Conservation (phyloP, 2,888 invertebrate genomes). For the Hoplodrina ambigua region DNA sequence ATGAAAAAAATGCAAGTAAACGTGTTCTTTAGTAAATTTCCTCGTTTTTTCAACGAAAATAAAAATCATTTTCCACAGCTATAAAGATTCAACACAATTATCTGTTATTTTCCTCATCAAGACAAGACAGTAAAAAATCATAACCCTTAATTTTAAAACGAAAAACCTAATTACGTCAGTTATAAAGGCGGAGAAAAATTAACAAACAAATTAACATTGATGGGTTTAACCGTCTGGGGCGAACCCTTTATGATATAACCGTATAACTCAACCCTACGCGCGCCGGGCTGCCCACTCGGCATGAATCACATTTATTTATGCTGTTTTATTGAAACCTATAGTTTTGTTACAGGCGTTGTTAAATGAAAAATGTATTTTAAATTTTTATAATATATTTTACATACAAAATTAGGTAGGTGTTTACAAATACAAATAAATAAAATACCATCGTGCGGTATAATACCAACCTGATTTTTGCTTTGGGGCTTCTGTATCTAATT, state of each 20-base stretch:
- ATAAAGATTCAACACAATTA: slow-evolving; percentile 30
- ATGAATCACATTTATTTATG: slow-evolving; percentile 69
- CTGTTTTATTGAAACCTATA: slow-evolving; percentile 55
- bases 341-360: slow-evolving; percentile 15
- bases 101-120: slow-evolving; percentile 41
- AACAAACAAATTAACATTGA: slow-evolving; percentile 86
- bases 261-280: slow-evolving; percentile 79
- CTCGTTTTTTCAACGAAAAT: neutral
- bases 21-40: neutral
- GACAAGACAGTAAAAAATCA: slow-evolving; percentile 64
- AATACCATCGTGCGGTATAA: too few species aligned
- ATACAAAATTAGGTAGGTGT: neutral
- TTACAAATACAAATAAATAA: too few species aligned
- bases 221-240: slow-evolving; percentile 79
- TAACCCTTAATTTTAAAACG: slow-evolving; percentile 63
- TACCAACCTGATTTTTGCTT: too few species aligned
- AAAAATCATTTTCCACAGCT: neutral
- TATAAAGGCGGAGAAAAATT: slow-evolving; percentile 80
- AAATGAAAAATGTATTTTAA: slow-evolving; percentile 15
- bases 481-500: too few species aligned
- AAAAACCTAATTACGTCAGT: slow-evolving; percentile 70
- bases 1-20: too few species aligned
- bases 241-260: slow-evolving; percentile 85
- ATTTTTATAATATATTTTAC: neutral
- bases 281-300: slow-evolving; percentile 67